Evolutionary conservation across 2,888 invertebrate genomes (phyloP), one percentile per base, ranked within the genome.

Genomic region (Peribatodes rhomboidaria): DNA sequence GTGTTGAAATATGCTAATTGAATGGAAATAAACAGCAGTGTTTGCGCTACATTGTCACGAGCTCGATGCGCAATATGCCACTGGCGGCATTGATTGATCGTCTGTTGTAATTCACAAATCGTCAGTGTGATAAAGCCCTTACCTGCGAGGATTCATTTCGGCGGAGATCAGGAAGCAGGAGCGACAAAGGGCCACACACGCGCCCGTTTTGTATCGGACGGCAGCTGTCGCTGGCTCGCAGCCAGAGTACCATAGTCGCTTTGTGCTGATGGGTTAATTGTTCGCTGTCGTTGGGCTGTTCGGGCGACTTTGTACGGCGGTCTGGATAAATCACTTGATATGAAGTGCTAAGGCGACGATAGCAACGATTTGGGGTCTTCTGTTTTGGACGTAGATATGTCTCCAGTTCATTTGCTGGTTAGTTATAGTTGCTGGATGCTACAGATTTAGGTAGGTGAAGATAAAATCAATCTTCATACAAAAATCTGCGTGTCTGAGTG

Each of bases 171-270:
- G 68, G 71, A 73, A 71, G 54, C 39, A 18, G 58, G 50, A 58
- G 58, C 57, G 46, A 79, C 77, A 81, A 78, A 80, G 78, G 76
- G 66, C 71, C 75, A 75, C 75, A 73, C 76, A 67, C 74, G 72
- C 52, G 41, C 20, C n/a, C 50, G 65, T 60, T 54, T 53, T 61
- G 65, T 65, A 46, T 41, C 52, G 59, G 61, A 39, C 20, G 61
- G 52, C 57, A 67, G 62, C 52, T 62, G 66, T 49, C 31, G 7
- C 49, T 55, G 64, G 46, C 62, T 35, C 10, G 11, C 10, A 7
- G 57, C 57, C 70, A 74, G 70, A 70, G 60, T 68, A 72, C 74
- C 78, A 79, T 78, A 79, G 81, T 80, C 68, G 63, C 61, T 54
- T 58, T 58, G 63, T 58, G 47, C 61, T 67, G 68, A 50, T 55